Conservation (phyloP, 1,140 invertebrate genomes). For the Drosophila neocordata region DNA sequence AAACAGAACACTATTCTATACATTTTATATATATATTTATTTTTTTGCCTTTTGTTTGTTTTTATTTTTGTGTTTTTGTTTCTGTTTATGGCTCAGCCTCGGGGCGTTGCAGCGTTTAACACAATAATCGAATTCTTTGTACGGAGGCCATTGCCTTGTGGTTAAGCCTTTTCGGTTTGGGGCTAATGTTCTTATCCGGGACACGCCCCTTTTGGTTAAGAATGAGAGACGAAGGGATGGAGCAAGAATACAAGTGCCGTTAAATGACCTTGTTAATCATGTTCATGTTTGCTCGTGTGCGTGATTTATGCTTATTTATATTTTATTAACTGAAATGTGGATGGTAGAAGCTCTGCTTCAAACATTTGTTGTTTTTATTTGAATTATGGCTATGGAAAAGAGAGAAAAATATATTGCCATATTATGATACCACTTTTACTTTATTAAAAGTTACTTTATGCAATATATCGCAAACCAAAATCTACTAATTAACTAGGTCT, state of each 20-base stretch:
- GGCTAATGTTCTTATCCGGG: conserved; percentile 34
- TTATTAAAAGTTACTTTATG: not conserved
- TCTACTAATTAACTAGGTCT: not conserved
- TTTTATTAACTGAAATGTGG: conserved; percentile 65
- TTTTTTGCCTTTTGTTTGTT: not conserved
- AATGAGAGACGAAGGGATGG: not conserved
- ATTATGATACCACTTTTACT: conserved; percentile 10
- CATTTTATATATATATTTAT: conserved; percentile 1
- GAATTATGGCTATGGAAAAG: conserved; percentile 42
- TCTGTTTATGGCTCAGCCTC: not conserved
- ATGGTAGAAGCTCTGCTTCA: not conserved
- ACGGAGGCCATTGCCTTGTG: conserved; percentile 27
- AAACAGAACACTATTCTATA: conserved; percentile 8
- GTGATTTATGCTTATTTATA: conserved; percentile 81
- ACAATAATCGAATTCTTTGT: conserved; percentile 73
- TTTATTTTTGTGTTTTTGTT: conserved; percentile 4
- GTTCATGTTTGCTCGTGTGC: conserved; percentile 72
- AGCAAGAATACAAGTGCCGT: conserved; percentile 60
- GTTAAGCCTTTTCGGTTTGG: conserved; percentile 55
- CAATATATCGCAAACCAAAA: too few species aligned
- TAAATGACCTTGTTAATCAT: conserved; percentile 80
- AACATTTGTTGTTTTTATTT: conserved; percentile 19
- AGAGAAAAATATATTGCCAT: conserved; percentile 19
- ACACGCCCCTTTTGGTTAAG: conserved; percentile 35
- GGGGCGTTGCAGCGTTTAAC: conserved; percentile 56